phyloP scores from a whole-genome alignment of 2,113 vertebrate species.

The Lonchura striata region DNA sequence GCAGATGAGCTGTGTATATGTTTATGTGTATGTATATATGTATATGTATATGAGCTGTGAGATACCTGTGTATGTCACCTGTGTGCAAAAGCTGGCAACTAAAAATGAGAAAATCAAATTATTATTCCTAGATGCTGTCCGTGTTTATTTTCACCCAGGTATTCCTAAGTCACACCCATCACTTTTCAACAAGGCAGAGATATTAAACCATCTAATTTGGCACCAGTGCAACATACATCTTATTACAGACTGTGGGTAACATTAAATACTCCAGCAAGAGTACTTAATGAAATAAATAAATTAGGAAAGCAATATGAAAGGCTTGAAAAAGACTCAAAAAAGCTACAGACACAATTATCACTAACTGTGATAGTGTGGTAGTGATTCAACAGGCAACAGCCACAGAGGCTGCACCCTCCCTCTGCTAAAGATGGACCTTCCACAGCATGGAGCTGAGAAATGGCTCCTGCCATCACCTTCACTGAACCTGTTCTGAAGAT shows the following conservation, averaged over 20 bases:
- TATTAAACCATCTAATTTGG: not conserved
- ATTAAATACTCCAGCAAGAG: not conserved
- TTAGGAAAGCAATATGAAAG: not conserved
- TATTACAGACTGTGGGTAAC: not conserved
- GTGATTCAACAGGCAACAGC: not conserved
- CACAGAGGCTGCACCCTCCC: accelerated
- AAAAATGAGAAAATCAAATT: not conserved
- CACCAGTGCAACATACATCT: not conserved
- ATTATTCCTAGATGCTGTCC: not conserved
- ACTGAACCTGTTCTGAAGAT: not conserved
- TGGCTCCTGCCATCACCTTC: accelerated
- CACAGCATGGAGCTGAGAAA: not conserved
- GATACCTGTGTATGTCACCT: not conserved
- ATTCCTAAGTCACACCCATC: not conserved
- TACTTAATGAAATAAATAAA: too few relatives aligned
- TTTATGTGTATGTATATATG: too few relatives aligned
- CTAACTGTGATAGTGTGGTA: not conserved
- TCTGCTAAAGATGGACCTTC: not conserved
- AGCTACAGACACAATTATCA: not conserved
- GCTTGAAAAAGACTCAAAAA: not conserved
- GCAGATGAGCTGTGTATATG: not conserved
- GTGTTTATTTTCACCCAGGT: not conserved
- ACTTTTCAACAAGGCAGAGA: not conserved
- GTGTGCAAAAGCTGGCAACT: not conserved
- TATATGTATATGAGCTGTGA: too few relatives aligned